Base-by-base conservation (phyloP, 2,888 invertebrate genomes). In the Drosophila merina region DNA sequence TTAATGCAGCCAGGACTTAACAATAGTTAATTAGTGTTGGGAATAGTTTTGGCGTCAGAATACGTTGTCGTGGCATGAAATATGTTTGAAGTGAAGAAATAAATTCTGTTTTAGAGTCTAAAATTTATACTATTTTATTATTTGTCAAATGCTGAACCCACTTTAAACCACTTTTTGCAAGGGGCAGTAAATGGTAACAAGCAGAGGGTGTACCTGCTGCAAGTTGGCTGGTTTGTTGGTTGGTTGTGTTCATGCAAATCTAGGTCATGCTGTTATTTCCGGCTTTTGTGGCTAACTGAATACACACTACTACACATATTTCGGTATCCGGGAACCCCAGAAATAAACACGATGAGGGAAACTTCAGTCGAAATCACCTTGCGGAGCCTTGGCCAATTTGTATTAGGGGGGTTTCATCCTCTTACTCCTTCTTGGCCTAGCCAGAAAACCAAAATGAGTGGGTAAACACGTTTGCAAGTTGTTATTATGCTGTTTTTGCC, bases 181-280 rank as follows among this genome's bases (percentile, higher is more conserved):
- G 33, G 10, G 38, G 40, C 45, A 57, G 52, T 44, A 33, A 20
- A 49, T 58, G 48, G 55, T 52, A 31, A n/a, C 47, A 51, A 45
- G 48, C 20, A 45, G 59, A 38, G 59, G 57, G 57, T 62, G 40
- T 20, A 42, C 42, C 56, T 20, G 40, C 25, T 33, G 42, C 25
- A n/a, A 58, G 14, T 14, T 20, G 38, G 20, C 40, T 48, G 42
- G 55, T 49, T 49, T 14, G 47, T 44, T 14, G 14, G 14, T 14
- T 14, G 14, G 25, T 33, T 20, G 51, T 45, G 51, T n/a, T 28
- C 62, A 45, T 64, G 71, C 60, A 73, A 83, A 82, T 83, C 76
- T 86, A 50, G 86, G 86, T 86, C 86, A 86, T 73, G 71, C 73
- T 80, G 73, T 75, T 86, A 83, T 82, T 86, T 82, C 86, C 86